These are phyloP conservation scores for Cygnus buccinator DNA, from an alignment of 2,113 vertebrate genomes.

Conservation along the genomic window DNA sequence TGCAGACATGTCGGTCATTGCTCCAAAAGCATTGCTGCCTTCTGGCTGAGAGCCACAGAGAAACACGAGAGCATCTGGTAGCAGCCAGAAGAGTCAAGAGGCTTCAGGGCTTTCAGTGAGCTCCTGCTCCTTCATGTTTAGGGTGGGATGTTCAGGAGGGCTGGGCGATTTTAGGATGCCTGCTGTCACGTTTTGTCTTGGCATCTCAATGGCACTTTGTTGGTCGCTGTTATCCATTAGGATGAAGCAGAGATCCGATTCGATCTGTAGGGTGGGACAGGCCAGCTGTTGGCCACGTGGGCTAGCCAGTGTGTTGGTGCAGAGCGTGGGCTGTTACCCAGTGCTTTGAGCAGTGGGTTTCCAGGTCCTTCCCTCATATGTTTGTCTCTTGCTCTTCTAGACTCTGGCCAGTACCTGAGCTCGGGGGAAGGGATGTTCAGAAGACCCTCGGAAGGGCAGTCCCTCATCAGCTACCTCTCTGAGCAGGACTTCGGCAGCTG, in stretches of 20 bases:
- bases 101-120: neutral
- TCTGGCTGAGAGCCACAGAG: neutral
- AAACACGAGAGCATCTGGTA: neutral
- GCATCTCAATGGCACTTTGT: neutral
- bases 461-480: conserved; percentile 97
- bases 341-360: neutral
- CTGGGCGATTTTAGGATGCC: neutral
- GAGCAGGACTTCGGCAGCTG: conserved; percentile 99
- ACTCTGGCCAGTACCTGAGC: conserved; percentile 79
- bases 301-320: neutral
- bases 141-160: neutral
- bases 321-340: neutral
- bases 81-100: neutral
- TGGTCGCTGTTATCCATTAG: neutral
- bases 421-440: conserved; percentile 91
- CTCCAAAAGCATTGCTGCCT: neutral
- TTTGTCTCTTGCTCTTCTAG: conserved; percentile 68
- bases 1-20: neutral
- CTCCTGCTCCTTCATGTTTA: neutral
- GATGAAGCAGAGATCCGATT: too few species aligned
- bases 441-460: conserved; percentile 94
- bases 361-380: neutral
- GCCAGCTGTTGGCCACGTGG: too few species aligned
- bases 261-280: neutral
- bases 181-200: too few species aligned